These are phyloP conservation scores for Ischnus inquisitorius DNA, from an alignment of 2,888 invertebrate genomes.

Conservation along the genomic window DNA sequence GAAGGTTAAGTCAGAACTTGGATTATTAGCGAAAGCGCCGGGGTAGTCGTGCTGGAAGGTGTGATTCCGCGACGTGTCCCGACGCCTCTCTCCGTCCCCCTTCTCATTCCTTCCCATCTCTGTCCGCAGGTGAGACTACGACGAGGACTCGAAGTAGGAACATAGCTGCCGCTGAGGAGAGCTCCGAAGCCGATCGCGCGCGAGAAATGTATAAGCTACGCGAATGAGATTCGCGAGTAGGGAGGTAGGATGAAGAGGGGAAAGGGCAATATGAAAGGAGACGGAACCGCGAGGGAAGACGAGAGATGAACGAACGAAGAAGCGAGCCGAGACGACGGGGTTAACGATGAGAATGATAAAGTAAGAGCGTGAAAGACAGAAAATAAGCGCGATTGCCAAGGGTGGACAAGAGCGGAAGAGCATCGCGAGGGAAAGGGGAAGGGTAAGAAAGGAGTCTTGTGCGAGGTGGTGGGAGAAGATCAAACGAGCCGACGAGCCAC, in stretches of 20 bases:
- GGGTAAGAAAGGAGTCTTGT: conserved; percentile 70
- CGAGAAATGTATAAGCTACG: conserved; percentile 30
- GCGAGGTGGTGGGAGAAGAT: conserved; percentile 82
- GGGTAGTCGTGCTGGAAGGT: conserved; percentile 80
- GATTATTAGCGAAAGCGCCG: conserved; percentile 81
- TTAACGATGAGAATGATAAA: conserved; percentile 55
- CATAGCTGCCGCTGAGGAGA: conserved; percentile 29
- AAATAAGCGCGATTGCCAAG: conserved; percentile 43
- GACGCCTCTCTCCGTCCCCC: conserved; percentile 69
- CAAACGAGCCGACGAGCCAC: conserved; percentile 85
- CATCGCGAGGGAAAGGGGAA: conserved; percentile 64
- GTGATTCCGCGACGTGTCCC: conserved; percentile 83
- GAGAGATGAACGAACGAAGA: conserved; percentile 63
- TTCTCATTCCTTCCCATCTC: conserved; percentile 27
- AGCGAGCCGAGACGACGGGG: conserved; percentile 46
- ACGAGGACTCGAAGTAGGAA: conserved; percentile 49
- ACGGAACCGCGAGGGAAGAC: conserved; percentile 71
- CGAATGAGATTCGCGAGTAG: conserved; percentile 39
- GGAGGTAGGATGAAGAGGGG: conserved; percentile 43
- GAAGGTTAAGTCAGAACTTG: conserved; percentile 60
- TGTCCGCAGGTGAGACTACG: conserved; percentile 59
- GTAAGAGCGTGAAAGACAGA: conserved; percentile 47
- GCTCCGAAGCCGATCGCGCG: conserved; percentile 45
- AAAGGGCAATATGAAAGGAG: conserved; percentile 70
- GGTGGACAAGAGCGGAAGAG: conserved; percentile 54